Evolutionary conservation across 2,113 vertebrate species (phyloP).

Genomic region (Sminthopsis crassicaudata): DNA sequence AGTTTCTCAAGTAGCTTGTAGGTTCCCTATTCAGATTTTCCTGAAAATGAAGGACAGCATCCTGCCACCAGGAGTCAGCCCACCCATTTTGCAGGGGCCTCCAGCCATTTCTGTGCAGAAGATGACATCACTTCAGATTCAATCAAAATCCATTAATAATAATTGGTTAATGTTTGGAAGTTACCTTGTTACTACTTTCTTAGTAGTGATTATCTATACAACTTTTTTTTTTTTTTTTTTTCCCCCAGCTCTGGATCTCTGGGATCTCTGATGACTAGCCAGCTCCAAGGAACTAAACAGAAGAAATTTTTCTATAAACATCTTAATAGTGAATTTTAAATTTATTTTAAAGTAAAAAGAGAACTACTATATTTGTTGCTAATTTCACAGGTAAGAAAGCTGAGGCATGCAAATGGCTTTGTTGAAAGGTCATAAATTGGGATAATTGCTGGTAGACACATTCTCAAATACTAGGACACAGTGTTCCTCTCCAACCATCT

Average conservation of each 20-base stretch:
- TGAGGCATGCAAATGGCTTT: constrained; percentile 6
- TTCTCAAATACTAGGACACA: constrained; percentile 1
- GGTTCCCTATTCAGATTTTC: no score
- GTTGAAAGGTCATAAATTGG: not conserved
- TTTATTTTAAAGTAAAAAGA: not conserved
- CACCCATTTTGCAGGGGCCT: not conserved
- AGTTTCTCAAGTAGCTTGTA: not conserved
- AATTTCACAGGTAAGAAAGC: constrained; percentile 1
- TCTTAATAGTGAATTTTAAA: not conserved
- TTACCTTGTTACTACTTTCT: not conserved
- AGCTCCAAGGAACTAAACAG: not conserved
- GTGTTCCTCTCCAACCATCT: not conserved
- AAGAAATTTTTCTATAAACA: not conserved
- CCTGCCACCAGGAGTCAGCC: not conserved
- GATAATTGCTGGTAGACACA: not conserved
- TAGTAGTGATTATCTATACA: accelerated
- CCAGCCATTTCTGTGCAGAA: not conserved
- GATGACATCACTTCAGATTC: accelerated
- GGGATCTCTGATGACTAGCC: not conserved
- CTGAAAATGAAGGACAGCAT: not conserved
- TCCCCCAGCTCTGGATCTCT: not conserved
- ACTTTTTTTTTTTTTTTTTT: not conserved
- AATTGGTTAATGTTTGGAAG: not conserved
- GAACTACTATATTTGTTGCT: not conserved
- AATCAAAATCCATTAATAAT: accelerated